Percentiles rank a stretch among this genome's conserved stretches.
Conservation (phyloP, 37 sponge, comb jelly and placozoan species). For the Aplysina aerophoba region DNA sequence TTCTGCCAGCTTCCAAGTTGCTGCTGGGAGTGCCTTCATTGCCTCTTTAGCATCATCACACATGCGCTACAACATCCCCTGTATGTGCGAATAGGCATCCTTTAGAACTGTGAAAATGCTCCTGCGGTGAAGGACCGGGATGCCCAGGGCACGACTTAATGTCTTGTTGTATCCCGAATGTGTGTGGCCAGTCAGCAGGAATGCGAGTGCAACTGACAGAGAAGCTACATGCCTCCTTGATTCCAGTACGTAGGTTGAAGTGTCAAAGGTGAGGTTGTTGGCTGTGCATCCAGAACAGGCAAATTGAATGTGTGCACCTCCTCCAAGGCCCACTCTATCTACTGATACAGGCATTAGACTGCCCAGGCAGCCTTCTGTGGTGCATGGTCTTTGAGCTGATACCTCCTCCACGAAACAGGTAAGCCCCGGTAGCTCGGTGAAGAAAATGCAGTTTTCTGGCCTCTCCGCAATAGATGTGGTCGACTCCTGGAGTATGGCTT, state of each 20-base stretch:
- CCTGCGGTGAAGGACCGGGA: neutral
- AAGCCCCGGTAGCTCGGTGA: neutral
- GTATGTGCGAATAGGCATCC: neutral
- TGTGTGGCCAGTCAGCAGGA: constrained; percentile 29
- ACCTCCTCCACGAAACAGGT: neutral
- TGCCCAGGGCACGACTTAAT: constrained; percentile 7
- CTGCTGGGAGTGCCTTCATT: constrained; percentile 9
- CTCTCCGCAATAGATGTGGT: neutral
- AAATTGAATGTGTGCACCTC: neutral
- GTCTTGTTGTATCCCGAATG: constrained; percentile 27
- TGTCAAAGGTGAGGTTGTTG: neutral
- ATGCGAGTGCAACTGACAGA: constrained; percentile 22
- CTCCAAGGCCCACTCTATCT: constrained; percentile 5
- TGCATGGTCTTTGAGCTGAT: neutral
- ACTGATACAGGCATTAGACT: neutral
- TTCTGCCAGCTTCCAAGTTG: constrained; percentile 32
- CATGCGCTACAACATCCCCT: constrained; percentile 18
- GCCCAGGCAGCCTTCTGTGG: neutral
- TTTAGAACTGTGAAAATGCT: neutral
- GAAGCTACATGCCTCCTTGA: neutral
- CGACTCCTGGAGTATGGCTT: neutral
- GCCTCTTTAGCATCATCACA: constrained; percentile 20
- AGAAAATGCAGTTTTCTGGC: neutral
- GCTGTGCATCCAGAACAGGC: neutral
- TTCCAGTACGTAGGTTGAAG: constrained; percentile 4